Evolutionary conservation across 2,888 invertebrate genomes (phyloP), one percentile per base, ranked within the genome.

Genomic region (Cephus sareptanus): DNA sequence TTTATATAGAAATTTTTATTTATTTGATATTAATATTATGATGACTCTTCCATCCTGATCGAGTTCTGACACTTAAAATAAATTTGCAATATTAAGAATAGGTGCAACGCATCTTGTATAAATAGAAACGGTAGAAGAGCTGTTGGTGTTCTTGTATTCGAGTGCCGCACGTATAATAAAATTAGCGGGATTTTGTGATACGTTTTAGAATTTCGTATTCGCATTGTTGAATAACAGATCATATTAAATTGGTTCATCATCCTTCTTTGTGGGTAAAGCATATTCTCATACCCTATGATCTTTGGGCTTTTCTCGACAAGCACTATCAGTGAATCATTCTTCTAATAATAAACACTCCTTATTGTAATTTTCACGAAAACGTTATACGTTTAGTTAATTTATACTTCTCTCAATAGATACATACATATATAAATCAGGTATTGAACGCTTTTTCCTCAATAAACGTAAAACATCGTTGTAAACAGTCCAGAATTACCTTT

Each of bases 11-110:
- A n/a, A 69, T 34, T 69, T 75, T 11, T n/a, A 75, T 75, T 75
- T 30, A 31, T 75, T 68, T 68, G 34, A 34, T 75, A 69, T 69
- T 75, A 34, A 69, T 75, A 56, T 75, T 68, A 75, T 69, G 75
- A 69, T 75, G 15, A 69, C 69, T 34, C 31, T 34, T 75, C 69
- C 69, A 34, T 69, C 68, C 30, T 56, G 6, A 9, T 56, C 23
- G 9, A 23, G 56, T 56, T 56, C 23, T 56, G 56, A 23, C 23
- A 56, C 23, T 23, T 23, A 23, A 56, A 56, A 4, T 9, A 56
- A 56, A 56, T 23, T 56, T 56, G 9, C 56, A 56, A 56, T 56
- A 56, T 56, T 56, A 56, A 56, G 9, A 56, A 56, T 23, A 23
- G 23, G 56, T 56, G 56, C 23, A 23, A 23, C 56, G 23, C 23